These are phyloP conservation scores for Cheilinus undulatus DNA, from an alignment of 2,113 vertebrate species.

Conservation along the genomic window DNA sequence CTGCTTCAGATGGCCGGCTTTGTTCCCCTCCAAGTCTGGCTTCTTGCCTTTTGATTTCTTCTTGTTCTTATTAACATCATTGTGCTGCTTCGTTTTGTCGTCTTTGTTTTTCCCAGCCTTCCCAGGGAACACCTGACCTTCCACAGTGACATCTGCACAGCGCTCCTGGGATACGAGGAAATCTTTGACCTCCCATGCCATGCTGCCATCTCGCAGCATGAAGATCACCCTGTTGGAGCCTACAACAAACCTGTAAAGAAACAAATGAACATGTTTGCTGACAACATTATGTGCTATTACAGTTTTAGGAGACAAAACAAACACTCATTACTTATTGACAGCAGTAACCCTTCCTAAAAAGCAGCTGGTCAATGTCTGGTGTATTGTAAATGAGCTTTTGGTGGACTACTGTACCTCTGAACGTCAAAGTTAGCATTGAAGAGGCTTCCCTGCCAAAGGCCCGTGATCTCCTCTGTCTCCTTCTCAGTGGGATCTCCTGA, in stretches of 20 bases:
- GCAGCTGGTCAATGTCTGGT: background rate
- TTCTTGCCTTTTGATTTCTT: constrained; percentile 74
- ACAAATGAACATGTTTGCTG: too few relatives aligned
- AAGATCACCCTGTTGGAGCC: constrained; percentile 96
- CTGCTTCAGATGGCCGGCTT: constrained; percentile 78
- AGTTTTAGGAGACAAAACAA: too few relatives aligned
- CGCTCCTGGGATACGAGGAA: constrained; percentile 91
- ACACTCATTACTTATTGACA: too few relatives aligned
- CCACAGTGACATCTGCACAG: constrained; percentile 93
- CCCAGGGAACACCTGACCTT: constrained; percentile 96
- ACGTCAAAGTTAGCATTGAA: constrained; percentile 98
- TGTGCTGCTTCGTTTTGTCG: constrained; percentile 76
- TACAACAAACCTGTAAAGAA: constrained; percentile 95
- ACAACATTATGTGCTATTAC: too few relatives aligned
- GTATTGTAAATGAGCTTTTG: background rate
- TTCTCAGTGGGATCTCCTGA: constrained; percentile 93
- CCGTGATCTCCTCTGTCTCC: constrained; percentile 94
- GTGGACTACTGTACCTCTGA: constrained; percentile 85
- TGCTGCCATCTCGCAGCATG: constrained; percentile 94
- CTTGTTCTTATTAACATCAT: constrained; percentile 84
- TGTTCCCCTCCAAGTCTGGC: constrained; percentile 80
- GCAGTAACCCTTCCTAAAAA: background rate
- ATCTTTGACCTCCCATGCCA: constrained; percentile 98
- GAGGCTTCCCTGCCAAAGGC: constrained; percentile 96
- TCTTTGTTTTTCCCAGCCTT: constrained; percentile 82